Conservation (phyloP, 92 coral and sea anemone genomes). For the Pocillopora meandrina region DNA sequence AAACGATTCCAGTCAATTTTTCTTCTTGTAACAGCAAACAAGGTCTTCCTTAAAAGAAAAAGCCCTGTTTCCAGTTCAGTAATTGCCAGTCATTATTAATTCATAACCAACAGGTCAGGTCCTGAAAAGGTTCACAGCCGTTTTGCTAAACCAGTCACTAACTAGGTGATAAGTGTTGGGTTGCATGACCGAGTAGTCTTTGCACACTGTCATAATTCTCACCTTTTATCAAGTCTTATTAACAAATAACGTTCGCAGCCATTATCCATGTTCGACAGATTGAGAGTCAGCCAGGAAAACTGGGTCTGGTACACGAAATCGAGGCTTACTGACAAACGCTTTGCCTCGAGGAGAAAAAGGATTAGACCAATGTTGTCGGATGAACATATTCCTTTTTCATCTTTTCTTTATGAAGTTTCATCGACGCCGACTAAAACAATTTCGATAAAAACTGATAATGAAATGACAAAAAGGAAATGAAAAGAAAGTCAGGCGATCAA, state of each 20-base stretch:
- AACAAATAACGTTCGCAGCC: neutral
- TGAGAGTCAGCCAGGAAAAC: no score
- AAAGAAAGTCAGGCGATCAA: no score
- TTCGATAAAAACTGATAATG: no score
- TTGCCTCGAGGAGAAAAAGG: no score
- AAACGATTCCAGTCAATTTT: neutral
- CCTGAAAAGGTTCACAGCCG: conserved; percentile 31
- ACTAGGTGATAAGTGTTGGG: conserved; percentile 15
- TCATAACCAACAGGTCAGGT: conserved; percentile 33
- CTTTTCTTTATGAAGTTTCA: no score
- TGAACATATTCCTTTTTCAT: no score
- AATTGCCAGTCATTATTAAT: conserved; percentile 29
- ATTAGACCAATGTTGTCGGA: no score
- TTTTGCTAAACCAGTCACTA: conserved; percentile 26
- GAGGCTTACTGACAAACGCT: no score
- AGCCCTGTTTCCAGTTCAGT: conserved; percentile 10
- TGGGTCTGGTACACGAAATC: no score
- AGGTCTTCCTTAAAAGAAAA: neutral
- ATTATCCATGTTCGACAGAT: neutral
- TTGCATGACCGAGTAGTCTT: neutral
- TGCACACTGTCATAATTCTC: conserved; percentile 3
- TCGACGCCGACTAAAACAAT: no score
- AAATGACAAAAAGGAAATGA: no score
- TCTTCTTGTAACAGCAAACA: neutral
- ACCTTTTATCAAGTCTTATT: neutral